A percentile compares a stretch with the other conserved stretches of the same genome.
These are phyloP conservation scores for Hemibagrus guttatus DNA, from an alignment of 2,797 vertebrate species.

Conservation along the genomic window DNA sequence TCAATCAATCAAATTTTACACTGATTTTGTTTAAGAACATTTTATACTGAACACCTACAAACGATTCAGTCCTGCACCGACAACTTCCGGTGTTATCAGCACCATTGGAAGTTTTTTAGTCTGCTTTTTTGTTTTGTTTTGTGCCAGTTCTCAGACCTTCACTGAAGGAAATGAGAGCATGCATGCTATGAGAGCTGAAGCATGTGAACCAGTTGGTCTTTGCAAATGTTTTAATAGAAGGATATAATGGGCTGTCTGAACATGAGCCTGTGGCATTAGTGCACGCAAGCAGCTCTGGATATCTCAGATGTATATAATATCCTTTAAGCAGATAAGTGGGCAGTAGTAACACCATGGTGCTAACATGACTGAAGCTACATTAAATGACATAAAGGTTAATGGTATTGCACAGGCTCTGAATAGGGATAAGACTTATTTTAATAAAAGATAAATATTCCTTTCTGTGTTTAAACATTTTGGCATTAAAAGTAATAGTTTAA, in stretches of 20 bases:
- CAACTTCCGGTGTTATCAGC: background rate
- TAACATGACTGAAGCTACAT: constrained; percentile 49
- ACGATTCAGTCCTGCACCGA: background rate
- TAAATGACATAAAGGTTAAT: constrained; percentile 34
- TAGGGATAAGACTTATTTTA: constrained; percentile 6
- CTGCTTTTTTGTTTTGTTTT: background rate
- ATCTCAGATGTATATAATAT: constrained; percentile 40
- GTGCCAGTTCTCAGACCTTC: constrained; percentile 37
- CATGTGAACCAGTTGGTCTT: constrained; percentile 52
- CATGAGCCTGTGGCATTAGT: constrained; percentile 41
- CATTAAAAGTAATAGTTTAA: background rate
- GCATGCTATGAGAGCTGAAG: constrained; percentile 45
- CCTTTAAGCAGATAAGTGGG: constrained; percentile 45
- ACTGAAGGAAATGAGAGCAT: constrained; percentile 20
- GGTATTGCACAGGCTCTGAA: background rate
- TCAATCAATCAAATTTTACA: background rate
- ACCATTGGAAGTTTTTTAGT: constrained; percentile 18
- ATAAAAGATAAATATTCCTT: background rate
- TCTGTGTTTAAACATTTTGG: background rate
- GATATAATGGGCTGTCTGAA: constrained; percentile 45
- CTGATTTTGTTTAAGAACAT: background rate
- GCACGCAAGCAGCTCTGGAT: constrained; percentile 33
- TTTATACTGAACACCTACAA: background rate
- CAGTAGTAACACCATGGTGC: constrained; percentile 46
- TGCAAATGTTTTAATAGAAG: constrained; percentile 53